Base-by-base conservation (phyloP, 2,888 invertebrate genomes). In the Phengaris alcon region DNA sequence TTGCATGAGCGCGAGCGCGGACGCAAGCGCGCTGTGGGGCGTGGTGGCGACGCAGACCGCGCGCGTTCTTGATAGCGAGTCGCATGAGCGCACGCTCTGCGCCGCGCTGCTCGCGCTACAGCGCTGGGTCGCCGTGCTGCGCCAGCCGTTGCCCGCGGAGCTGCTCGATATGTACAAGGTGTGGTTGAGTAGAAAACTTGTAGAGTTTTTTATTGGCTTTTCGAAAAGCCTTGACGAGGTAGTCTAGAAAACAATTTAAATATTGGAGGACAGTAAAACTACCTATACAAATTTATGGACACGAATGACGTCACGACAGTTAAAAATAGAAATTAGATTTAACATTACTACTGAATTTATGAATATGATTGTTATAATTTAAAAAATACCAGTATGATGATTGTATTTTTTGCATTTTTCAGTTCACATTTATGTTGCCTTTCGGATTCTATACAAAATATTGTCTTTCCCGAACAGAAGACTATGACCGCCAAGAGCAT, bases 1-100 rank as follows among this genome's bases (percentile, higher is more conserved):
- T 79, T 83, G 84, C 0, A 83, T 90, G 51, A 84, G 85, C 59
- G 94, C 97, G 9, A 86, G 94, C 6, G 92, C 91, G 44, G 93
- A 94, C 74, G 90, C 95, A 3, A 94, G 95, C 68, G 86, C 96
- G 75, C 94, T 97, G 76, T 93, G 94, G 78, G 59, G 73, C 6
- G 93, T 93, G 70, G 96, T 96, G 3, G 91, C 95, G 2, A 94
- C 95, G 59, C 94, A 96, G 82, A 96, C 97, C 85, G 92, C 96
- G 48, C 96, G 97, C 86, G 95, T 97, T 68, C 91, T 99, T 68
- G 97, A 97, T 84, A 94, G 95, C 73, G 99, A 99, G 94, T 97
- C 97, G 54, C 98, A 99, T 87, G 99, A 99, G 89, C 97, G 97
- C 84, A 98, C 97, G 0, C 90, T 98, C 75, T 95, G 97, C 78